Evolutionary conservation across 2,888 invertebrate species (phyloP), one percentile per base, ranked within the genome.

Genomic region (Hetaerina titia): DNA sequence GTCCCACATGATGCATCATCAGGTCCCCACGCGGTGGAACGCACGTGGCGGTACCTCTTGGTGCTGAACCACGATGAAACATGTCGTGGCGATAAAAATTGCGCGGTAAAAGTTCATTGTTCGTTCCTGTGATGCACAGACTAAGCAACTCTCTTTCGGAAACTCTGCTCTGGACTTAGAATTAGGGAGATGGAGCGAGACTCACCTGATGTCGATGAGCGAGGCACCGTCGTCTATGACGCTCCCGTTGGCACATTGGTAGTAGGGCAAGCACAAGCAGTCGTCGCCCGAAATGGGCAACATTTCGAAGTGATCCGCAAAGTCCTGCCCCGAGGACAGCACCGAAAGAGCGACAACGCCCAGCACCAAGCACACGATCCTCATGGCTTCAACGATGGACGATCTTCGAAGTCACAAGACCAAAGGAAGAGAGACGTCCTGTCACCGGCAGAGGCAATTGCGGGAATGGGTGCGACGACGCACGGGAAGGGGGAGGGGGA

Each of bases 261-360:
- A 81, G 31, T 81, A 81, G 11, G 81, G 81, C 9, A 81, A 4
- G 31, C 81, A 81, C 31, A 9, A 15, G 81, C 98, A 98, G 13
- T 81, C 11, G 22, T 97, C 96, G 1, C 45, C 45, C 45, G 98
- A n/a, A 11, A 11, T 81, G 25, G 31, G 2, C 13, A 31, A 8
- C 8, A 15, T 31, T 9, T 31, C 81, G 45, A 45, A 45, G 45
- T 45, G 45, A 45, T 45, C 45, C 45, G 45, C 45, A 4, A 45
- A 45, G 13, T 31, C 31, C 31, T 13, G 2, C 8, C 81, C 25
- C 81, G 81, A 2, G 7, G 81, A 25, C 11, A 81, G 0, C 9
- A 31, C 81, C 0, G 31, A 9, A 11, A 81, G 31, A 11, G 13
- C 25, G 5, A 31, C 25, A 31, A 31, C 13, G 31, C 8, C 81